Evolutionary conservation across 1,140 invertebrate genomes (phyloP), one percentile per base, ranked within the genome.

Genomic region (Zaprionus lachaisei): DNA sequence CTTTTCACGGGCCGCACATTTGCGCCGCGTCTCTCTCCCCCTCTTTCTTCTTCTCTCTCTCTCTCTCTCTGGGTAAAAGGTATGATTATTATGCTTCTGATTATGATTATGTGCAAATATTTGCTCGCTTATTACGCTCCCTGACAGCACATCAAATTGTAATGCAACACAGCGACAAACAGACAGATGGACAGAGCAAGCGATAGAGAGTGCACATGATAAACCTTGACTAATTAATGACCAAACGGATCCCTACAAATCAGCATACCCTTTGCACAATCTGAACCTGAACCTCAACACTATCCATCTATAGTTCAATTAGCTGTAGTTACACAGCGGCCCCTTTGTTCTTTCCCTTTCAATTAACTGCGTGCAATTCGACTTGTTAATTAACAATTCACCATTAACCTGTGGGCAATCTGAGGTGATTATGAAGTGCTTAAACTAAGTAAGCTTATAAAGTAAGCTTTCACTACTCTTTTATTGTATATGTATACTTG

Each of bases 71-170:
- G 20, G 11, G 62, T 49, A 77, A 67, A 61, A 44, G 56, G 37
- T 28, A 69, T 78, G 72, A 64, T 74, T 64, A 79, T 77, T 63
- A 79, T 79, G 61, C 67, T 67, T 41, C 63, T 77, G 69, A 61
- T 72, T 61, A 61, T 84, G 81, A 83, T 83, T 84, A 83, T 84
- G 81, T 85, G 77, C 72, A 86, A 86, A 86, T 86, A 86, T 86
- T 86, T 86, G 66, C 66, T 63, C 69, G 65, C 79, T 85, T 82
- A 85, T 85, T 85, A 86, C 78, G 72, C 76, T 51, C 51, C 56
- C 66, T 56, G 77, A 58, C 77, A 71, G 47, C 11, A 69, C 58
- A 47, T 38, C 74, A 54, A 76, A 81, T 81, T 64, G 60, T 51
- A 78, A 78, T 65, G 49, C 77, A 66, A 55, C 20, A 24, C 37